Evolutionary conservation across 2,888 invertebrate genomes (phyloP).

Genomic region (Acrobasis suavella): DNA sequence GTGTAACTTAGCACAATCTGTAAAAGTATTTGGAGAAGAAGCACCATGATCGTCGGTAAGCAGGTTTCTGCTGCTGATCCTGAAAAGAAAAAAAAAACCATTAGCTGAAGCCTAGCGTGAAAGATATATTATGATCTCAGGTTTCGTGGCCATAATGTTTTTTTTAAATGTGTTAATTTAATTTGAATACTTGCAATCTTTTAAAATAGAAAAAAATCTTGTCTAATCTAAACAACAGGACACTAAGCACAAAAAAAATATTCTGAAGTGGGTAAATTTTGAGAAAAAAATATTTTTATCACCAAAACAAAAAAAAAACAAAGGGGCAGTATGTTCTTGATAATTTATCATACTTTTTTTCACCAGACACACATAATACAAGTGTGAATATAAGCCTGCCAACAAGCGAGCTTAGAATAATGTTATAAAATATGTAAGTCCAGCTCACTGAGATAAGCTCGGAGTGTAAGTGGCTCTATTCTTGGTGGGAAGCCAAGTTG

Average conservation of each 20-base stretch:
- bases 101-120: too few relatives aligned
- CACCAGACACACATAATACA: not conserved
- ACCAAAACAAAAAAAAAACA: too few relatives aligned
- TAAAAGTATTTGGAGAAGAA: conserved; percentile 61
- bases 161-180: too few relatives aligned
- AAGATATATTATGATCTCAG: too few relatives aligned
- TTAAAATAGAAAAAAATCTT: too few relatives aligned
- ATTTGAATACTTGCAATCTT: too few relatives aligned
- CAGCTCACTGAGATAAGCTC: conserved; percentile 11
- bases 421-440: not conserved
- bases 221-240: too few relatives aligned
- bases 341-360: too few relatives aligned
- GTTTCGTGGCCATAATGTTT: not conserved
- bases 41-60: conserved; percentile 64
- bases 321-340: too few relatives aligned
- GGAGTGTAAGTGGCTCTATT: conserved; percentile 14
- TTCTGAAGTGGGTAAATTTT: not conserved
- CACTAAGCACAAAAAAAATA: too few relatives aligned
- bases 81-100: conserved; percentile 36
- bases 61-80: conserved; percentile 66
- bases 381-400: not conserved
- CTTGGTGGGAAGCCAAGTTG: conserved; percentile 18
- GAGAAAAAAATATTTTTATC: not conserved
- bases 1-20: conserved; percentile 63
- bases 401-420: conserved; percentile 4